Conservation (phyloP, 2,888 invertebrate genomes). For the Platerodrilus igneus region DNA sequence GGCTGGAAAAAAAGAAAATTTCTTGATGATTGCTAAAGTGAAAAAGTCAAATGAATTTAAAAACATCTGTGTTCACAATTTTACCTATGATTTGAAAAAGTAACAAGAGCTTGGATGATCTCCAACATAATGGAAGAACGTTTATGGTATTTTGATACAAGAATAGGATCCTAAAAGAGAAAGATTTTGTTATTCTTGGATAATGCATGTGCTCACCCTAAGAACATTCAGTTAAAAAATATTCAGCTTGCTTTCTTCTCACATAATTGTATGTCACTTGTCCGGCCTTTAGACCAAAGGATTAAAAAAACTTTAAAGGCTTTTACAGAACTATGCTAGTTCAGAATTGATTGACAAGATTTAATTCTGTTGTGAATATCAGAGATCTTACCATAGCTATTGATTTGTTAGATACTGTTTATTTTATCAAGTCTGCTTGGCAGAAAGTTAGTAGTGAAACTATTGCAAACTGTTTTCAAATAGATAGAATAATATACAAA, state of each 20-base stretch:
- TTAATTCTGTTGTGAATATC: slow-evolving; percentile 5
- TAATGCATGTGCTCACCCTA: slow-evolving; percentile 17
- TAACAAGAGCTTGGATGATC: slow-evolving; percentile 26
- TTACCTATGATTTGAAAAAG: slow-evolving; percentile 27
- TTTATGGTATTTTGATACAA: slow-evolving; percentile 14
- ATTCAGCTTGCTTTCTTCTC: slow-evolving; percentile 17
- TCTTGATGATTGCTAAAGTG: slow-evolving; percentile 27
- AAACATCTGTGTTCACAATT: slow-evolving; percentile 22
- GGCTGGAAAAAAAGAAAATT: slow-evolving; percentile 25
- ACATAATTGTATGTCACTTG: slow-evolving; percentile 17
- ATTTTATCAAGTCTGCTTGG: slow-evolving; percentile 4
- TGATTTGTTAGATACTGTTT: slow-evolving; percentile 3
- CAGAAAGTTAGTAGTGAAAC: not conserved
- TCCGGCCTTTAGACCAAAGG: slow-evolving; percentile 19
- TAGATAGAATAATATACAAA: not conserved
- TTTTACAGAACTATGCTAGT: slow-evolving; percentile 7
- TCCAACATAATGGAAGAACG: slow-evolving; percentile 19
- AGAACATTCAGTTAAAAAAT: slow-evolving; percentile 10
- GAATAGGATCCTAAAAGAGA: slow-evolving; percentile 16
- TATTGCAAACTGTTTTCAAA: slow-evolving; percentile 7
- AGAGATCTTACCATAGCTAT: slow-evolving; percentile 4
- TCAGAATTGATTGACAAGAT: slow-evolving; percentile 7
- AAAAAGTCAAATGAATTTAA: slow-evolving; percentile 16
- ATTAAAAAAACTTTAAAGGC: slow-evolving; percentile 16
- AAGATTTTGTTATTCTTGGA: slow-evolving; percentile 22